Conservation (phyloP, 2,888 invertebrate genomes). For the Ectemnius lituratus region DNA sequence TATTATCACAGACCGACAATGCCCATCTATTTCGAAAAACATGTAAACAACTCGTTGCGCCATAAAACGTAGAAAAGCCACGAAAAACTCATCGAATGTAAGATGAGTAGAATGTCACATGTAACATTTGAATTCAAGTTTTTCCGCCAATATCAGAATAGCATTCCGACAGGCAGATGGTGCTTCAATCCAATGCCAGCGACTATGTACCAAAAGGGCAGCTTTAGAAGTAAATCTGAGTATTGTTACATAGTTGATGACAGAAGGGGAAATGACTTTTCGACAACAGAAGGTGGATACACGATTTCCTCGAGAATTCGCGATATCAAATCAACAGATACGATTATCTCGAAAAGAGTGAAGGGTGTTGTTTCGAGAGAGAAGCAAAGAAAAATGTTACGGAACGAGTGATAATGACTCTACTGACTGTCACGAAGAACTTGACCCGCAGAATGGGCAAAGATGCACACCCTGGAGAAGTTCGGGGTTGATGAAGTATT, state of each 20-base stretch:
- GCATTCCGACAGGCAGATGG: conserved; percentile 35
- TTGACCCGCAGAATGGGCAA: conserved; percentile 20
- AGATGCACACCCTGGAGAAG: conserved; percentile 23
- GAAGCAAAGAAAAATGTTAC: conserved; percentile 13
- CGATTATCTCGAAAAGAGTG: background rate
- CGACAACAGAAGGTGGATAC: conserved; percentile 38
- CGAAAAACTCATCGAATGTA: too few relatives aligned
- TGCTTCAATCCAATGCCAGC: background rate
- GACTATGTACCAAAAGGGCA: too few relatives aligned
- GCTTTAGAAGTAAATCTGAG: conserved; percentile 13
- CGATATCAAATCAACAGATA: background rate
- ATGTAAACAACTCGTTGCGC: too few relatives aligned
- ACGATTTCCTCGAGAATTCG: conserved; percentile 11
- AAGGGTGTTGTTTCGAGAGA: background rate
- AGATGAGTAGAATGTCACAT: too few relatives aligned
- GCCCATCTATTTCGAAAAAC: too few relatives aligned
- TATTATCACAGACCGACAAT: too few relatives aligned
- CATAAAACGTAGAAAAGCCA: too few relatives aligned
- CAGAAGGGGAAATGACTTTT: conserved; percentile 38
- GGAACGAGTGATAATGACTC: background rate
- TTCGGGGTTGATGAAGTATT: too few relatives aligned
- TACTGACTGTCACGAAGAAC: conserved; percentile 29
- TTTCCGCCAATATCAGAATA: background rate
- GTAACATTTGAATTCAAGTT: background rate
- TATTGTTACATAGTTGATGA: conserved; percentile 5